These are phyloP conservation scores for Machimus rusticus DNA, from an alignment of 2,888 invertebrate genomes.

Conservation along the genomic window DNA sequence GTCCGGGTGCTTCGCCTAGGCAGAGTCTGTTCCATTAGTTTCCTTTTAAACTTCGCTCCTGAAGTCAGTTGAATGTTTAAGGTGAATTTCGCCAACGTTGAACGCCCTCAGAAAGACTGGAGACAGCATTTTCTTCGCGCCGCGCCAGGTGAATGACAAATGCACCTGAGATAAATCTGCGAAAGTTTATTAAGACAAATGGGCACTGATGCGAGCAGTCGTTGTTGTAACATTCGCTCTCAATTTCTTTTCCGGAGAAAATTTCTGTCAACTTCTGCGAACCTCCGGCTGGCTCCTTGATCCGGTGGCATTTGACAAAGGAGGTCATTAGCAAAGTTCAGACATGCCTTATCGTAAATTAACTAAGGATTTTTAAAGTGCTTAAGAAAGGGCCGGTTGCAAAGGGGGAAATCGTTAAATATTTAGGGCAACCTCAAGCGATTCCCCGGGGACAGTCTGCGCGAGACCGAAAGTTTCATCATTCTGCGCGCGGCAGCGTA, in stretches of 20 bases:
- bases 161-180: slow-evolving; percentile 50
- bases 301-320: slow-evolving; percentile 51
- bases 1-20: background rate
- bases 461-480: background rate
- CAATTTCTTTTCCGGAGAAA: background rate
- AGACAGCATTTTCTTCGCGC: slow-evolving; percentile 19
- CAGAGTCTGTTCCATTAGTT: background rate
- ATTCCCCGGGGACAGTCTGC: background rate
- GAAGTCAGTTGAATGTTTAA: background rate
- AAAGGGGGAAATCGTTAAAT: background rate
- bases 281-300: slow-evolving; percentile 31
- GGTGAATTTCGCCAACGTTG: background rate
- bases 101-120: background rate
- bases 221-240: slow-evolving; percentile 41
- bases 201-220: slow-evolving; percentile 49
- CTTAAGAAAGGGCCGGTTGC: background rate
- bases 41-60: background rate
- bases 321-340: slow-evolving; percentile 51
- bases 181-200: slow-evolving; percentile 53
- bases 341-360: slow-evolving; percentile 50
- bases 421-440: background rate
- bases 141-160: slow-evolving; percentile 49
- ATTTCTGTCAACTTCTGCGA: slow-evolving; percentile 24
- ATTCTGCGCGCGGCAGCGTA: background rate
- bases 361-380: slow-evolving; percentile 46